phyloP scores from a whole-genome alignment of 2,113 vertebrate species.

The Catagonus wagneri region DNA sequence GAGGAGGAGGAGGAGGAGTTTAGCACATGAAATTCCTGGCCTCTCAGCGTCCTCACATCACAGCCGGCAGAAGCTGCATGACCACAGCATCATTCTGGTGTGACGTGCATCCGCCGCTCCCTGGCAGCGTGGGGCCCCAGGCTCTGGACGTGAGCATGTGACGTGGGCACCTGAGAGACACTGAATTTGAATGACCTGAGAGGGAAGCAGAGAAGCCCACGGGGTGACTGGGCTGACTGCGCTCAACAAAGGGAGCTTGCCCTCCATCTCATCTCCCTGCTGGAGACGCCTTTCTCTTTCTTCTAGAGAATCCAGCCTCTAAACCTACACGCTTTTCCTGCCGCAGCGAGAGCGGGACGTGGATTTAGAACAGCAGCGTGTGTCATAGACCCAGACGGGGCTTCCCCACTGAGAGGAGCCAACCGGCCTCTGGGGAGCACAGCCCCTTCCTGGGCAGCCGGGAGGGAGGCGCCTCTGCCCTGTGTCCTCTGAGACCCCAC shows the following conservation, averaged over 20 bases:
- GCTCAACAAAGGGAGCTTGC: background rate
- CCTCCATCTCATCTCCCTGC: background rate
- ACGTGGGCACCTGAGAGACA: background rate
- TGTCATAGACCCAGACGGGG: background rate
- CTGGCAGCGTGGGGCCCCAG: too few species aligned
- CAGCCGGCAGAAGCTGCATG: background rate
- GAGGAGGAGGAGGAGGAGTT: background rate
- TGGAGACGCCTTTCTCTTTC: background rate
- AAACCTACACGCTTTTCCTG: background rate
- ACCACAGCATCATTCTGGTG: accelerated
- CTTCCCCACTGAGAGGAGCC: background rate
- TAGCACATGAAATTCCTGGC: background rate
- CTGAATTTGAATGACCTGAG: background rate
- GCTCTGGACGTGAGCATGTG: background rate
- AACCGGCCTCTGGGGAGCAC: background rate
- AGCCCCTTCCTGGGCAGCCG: background rate
- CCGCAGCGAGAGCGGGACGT: background rate
- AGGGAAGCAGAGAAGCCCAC: background rate
- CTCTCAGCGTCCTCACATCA: background rate
- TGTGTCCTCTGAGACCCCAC: background rate
- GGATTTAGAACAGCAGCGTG: background rate
- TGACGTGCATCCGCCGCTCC: accelerated
- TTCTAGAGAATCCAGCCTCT: background rate
- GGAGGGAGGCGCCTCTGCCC: background rate
- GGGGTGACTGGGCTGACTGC: background rate